Percentiles rank a stretch among this genome's conserved stretches.
These are phyloP conservation scores for Thryonomys swinderianus DNA, from an alignment of 2,113 vertebrate species.

Conservation along the genomic window DNA sequence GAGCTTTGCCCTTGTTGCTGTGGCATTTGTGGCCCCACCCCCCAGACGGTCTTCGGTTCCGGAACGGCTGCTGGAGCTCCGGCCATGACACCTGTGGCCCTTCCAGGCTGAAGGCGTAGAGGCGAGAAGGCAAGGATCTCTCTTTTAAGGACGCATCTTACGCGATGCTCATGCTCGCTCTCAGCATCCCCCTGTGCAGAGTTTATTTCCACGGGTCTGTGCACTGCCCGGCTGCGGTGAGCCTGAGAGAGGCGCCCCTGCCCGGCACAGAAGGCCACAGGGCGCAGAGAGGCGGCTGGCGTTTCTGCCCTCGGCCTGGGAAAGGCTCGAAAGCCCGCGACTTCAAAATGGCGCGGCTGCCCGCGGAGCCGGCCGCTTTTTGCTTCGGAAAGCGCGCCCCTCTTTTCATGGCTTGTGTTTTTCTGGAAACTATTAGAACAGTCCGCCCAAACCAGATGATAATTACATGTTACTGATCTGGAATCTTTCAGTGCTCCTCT, in stretches of 20 bases:
- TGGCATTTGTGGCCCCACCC: neutral
- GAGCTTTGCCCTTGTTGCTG: neutral
- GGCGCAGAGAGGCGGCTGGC: neutral
- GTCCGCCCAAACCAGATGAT: slow-evolving; percentile 69
- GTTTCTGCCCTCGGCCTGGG: neutral
- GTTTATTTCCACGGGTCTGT: neutral
- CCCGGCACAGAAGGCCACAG: neutral
- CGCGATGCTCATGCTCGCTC: too few relatives aligned
- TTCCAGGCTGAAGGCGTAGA: neutral
- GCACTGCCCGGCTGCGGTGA: rapidly evolving
- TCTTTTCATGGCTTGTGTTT: slow-evolving; percentile 50
- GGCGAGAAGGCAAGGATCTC: neutral
- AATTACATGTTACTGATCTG: slow-evolving; percentile 67
- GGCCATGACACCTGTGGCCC: neutral
- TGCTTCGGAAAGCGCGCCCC: neutral
- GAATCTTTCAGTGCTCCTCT: slow-evolving; percentile 40
- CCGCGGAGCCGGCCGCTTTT: neutral
- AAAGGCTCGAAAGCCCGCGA: neutral
- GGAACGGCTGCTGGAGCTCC: neutral
- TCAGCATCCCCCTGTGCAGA: neutral
- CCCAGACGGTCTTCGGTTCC: neutral
- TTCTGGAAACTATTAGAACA: slow-evolving; percentile 79
- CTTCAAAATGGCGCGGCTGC: neutral
- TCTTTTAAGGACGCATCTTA: neutral
- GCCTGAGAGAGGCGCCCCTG: rapidly evolving